A percentile compares a stretch with the other conserved stretches of the same genome.
Evolutionary conservation across 2,888 invertebrate genomes (phyloP).

Genomic region (Nemotelus nigrinus): DNA sequence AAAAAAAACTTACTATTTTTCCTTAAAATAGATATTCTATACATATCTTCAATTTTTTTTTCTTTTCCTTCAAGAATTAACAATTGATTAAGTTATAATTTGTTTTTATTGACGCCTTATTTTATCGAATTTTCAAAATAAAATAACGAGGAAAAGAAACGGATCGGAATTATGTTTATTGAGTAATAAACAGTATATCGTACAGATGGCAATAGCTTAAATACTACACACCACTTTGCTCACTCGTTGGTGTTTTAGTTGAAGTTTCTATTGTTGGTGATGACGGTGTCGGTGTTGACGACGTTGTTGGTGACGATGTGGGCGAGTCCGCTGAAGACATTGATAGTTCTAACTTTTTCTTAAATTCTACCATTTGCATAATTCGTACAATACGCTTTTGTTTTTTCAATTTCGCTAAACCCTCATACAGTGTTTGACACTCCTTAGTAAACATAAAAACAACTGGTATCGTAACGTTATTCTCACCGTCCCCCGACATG

Average conservation of each 20-base stretch:
- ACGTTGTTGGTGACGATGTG: not conserved
- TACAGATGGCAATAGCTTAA: too few species aligned
- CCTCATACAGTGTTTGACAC: slow-evolving; percentile 73
- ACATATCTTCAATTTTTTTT: too few species aligned
- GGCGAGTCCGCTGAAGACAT: too few species aligned
- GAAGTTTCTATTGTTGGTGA: not conserved
- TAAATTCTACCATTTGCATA: slow-evolving; percentile 65
- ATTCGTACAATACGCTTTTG: slow-evolving; percentile 66
- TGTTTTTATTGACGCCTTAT: too few species aligned
- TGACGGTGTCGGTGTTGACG: not conserved
- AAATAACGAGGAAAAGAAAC: too few species aligned
- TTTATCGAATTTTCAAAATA: too few species aligned
- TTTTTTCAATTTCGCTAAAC: slow-evolving; percentile 66
- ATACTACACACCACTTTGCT: not conserved
- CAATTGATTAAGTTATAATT: too few species aligned
- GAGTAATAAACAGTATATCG: too few species aligned
- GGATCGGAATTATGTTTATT: too few species aligned
- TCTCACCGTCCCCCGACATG: slow-evolving; percentile 93
- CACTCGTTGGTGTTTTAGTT: not conserved
- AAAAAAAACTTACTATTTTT: too few species aligned
- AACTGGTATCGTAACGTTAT: slow-evolving; percentile 88
- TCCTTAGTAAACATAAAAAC: slow-evolving; percentile 88
- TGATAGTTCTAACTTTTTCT: slow-evolving; percentile 53
- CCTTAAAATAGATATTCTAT: too few species aligned
- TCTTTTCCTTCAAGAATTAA: too few species aligned